phyloP scores from a whole-genome alignment of 2,113 vertebrate species.

The Tor tambroides region DNA sequence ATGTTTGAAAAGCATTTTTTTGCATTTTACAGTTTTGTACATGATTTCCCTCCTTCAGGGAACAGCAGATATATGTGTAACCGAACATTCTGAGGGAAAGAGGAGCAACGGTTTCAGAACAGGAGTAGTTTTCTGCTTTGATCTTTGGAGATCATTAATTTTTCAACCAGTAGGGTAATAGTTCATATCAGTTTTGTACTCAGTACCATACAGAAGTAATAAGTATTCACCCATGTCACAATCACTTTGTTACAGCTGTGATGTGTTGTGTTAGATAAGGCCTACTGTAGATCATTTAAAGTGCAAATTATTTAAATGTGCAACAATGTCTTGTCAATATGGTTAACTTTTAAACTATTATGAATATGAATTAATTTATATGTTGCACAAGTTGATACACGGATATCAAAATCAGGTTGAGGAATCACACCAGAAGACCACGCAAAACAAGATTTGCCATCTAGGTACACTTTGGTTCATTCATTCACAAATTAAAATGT shows the following conservation, averaged over 20 bases:
- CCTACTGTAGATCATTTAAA: neutral
- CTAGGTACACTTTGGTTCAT: too few relatives aligned
- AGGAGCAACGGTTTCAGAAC: neutral
- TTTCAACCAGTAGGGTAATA: constrained; percentile 32
- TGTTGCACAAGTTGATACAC: too few relatives aligned
- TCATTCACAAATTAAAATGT: neutral
- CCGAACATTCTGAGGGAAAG: neutral
- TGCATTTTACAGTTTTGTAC: neutral
- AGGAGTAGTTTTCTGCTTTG: neutral
- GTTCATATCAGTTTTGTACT: neutral
- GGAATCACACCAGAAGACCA: too few relatives aligned
- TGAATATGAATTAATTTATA: too few relatives aligned
- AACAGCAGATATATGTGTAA: neutral
- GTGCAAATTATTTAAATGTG: neutral
- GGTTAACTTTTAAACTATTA: too few relatives aligned
- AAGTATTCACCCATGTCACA: constrained; percentile 3
- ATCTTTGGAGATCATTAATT: constrained; percentile 42
- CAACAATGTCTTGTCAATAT: too few relatives aligned
- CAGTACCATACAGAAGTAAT: neutral
- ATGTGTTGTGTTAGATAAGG: neutral
- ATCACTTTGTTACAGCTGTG: constrained; percentile 2
- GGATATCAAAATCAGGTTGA: too few relatives aligned
- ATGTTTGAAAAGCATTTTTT: too few relatives aligned
- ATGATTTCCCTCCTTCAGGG: neutral
- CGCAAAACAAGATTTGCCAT: too few relatives aligned